Percentiles rank a stretch among this genome's conserved stretches.
These are phyloP conservation scores for Periophthalmodon schlosseri DNA, from an alignment of 2,113 vertebrate genomes.

Conservation along the genomic window DNA sequence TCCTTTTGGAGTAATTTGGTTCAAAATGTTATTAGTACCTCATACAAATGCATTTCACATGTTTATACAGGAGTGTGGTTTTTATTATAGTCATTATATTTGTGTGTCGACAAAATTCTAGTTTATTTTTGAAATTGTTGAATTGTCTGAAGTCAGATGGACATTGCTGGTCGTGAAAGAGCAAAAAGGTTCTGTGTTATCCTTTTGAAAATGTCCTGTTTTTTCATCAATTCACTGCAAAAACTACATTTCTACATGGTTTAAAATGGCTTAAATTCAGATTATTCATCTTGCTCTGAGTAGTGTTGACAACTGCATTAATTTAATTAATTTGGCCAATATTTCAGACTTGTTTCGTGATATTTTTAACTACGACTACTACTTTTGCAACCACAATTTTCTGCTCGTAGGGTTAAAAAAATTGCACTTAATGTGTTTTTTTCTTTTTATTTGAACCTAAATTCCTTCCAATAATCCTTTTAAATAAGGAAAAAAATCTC, in stretches of 20 bases:
- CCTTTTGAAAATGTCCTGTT: slow-evolving; percentile 21
- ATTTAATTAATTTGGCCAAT: neutral
- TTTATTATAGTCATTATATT: slow-evolving; percentile 48
- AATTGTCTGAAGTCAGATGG: slow-evolving; percentile 14
- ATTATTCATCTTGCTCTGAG: neutral
- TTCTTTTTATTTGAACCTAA: neutral
- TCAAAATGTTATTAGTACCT: neutral
- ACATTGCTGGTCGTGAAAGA: slow-evolving; percentile 16
- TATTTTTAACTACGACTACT: too few species aligned
- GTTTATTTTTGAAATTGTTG: slow-evolving; percentile 21
- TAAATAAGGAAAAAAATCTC: neutral
- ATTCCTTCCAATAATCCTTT: neutral
- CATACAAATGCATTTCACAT: neutral
- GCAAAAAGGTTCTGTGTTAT: neutral
- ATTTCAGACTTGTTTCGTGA: neutral
- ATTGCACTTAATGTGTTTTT: too few species aligned
- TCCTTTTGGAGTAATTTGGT: neutral
- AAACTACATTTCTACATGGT: neutral
- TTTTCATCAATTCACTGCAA: slow-evolving; percentile 39
- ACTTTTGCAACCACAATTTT: neutral
- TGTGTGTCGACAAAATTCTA: slow-evolving; percentile 64
- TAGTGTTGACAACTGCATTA: neutral
- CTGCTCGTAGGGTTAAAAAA: neutral
- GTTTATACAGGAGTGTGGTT: slow-evolving; percentile 41
- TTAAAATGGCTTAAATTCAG: neutral